Evolutionary conservation across 2,797 vertebrate genomes (phyloP).

Genomic region (Coregonus ussuriensis): DNA sequence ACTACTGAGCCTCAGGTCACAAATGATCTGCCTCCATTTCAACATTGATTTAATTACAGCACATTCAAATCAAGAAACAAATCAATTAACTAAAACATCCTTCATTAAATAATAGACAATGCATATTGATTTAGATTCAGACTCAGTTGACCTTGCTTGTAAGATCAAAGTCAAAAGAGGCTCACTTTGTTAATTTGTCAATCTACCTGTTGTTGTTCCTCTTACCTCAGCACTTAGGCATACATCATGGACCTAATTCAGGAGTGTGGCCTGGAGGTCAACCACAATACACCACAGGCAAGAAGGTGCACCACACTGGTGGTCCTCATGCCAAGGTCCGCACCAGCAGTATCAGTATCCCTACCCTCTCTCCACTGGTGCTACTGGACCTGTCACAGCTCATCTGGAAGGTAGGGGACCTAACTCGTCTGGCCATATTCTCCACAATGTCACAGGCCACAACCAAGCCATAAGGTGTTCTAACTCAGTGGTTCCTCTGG

Average conservation of each 20-base stretch:
- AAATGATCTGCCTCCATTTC: no score
- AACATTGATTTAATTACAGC: no score
- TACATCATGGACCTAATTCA: conserved; percentile 72
- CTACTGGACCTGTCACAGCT: conserved; percentile 69
- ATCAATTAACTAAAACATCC: no score
- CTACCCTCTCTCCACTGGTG: conserved; percentile 50
- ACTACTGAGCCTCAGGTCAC: no score
- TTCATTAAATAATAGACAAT: background rate
- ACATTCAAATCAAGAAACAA: no score
- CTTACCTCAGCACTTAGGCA: conserved; percentile 46
- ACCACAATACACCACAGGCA: conserved; percentile 69
- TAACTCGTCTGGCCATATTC: no score
- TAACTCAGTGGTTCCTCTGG: no score
- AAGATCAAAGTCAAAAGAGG: background rate
- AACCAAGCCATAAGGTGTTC: no score
- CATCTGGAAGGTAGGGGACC: conserved; percentile 67
- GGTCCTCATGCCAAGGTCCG: conserved; percentile 58
- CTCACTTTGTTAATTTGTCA: background rate
- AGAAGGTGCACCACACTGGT: conserved; percentile 73
- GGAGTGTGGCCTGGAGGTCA: conserved; percentile 71
- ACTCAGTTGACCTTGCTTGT: no score
- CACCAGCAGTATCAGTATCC: conserved; percentile 65
- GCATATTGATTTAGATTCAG: background rate
- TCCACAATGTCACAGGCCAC: no score
- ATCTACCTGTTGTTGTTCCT: conserved; percentile 52